These are phyloP conservation scores for Cossypha polioptera DNA, from an alignment of 2,797 vertebrate genomes.

Conservation along the genomic window DNA sequence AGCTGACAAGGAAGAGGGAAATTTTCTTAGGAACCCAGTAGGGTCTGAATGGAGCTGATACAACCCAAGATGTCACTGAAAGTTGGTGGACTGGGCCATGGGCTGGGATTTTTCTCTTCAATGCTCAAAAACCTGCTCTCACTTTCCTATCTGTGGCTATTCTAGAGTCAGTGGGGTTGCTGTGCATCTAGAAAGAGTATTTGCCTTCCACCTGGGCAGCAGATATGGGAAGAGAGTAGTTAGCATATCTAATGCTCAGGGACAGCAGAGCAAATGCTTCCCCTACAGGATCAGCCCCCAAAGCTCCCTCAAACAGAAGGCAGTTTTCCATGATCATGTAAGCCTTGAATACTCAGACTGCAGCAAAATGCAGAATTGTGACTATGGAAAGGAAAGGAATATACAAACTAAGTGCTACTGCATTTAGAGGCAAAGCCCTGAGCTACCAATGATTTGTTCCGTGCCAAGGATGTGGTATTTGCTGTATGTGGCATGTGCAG, in stretches of 20 bases:
- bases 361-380: not conserved
- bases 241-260: not conserved
- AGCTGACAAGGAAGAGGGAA: not conserved
- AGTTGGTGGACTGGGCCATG: not conserved
- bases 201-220: not conserved
- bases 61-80: not conserved
- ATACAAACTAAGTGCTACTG: not conserved
- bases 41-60: not conserved
- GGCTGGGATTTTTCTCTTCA: not conserved
- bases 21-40: not conserved
- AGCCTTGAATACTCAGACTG: not conserved
- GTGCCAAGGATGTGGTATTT: not conserved
- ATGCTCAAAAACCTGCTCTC: not conserved
- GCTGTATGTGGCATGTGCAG: not conserved
- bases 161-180: not conserved
- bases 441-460: not conserved
- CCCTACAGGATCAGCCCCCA: not conserved
- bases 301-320: not conserved
- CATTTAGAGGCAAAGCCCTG: not conserved
- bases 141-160: not conserved
- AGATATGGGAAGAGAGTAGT: not conserved
- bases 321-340: not conserved
- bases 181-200: not conserved
- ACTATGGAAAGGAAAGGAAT: not conserved
- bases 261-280: not conserved